A percentile compares a stretch with the other conserved stretches of the same genome.
These are phyloP conservation scores for Drosophila mauritiana DNA, from an alignment of 1,140 invertebrate species.

Conservation along the genomic window DNA sequence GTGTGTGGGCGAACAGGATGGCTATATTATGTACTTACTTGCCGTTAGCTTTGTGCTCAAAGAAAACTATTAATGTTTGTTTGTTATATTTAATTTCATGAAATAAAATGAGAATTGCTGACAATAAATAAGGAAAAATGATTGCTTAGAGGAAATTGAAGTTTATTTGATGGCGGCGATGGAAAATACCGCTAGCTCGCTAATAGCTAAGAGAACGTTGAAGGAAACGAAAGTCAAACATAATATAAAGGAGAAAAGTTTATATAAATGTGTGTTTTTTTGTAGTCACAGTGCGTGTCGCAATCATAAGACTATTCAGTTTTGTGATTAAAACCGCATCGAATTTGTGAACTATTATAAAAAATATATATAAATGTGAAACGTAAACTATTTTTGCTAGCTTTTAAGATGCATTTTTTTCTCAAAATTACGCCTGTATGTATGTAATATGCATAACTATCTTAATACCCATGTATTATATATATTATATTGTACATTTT, in stretches of 20 bases:
- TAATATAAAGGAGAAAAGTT: conserved; percentile 12
- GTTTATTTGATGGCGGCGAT: conserved; percentile 12
- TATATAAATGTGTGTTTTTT: conserved; percentile 21
- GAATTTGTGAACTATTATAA: conserved; percentile 24
- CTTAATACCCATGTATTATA: conserved; percentile 19
- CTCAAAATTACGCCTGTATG: conserved; percentile 29
- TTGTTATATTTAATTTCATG: conserved; percentile 14
- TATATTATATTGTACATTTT: conserved; percentile 17
- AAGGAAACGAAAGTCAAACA: neutral
- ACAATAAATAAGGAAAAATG: conserved; percentile 59
- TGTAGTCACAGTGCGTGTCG: conserved; percentile 16
- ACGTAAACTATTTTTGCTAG: conserved; percentile 59
- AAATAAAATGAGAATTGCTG: conserved; percentile 63
- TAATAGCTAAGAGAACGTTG: conserved; percentile 10
- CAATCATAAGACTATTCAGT: conserved; percentile 11
- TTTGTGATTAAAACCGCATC: conserved; percentile 20
- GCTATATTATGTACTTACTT: conserved; percentile 52
- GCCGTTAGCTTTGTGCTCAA: conserved; percentile 41
- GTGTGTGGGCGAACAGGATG: conserved; percentile 7
- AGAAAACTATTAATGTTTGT: conserved; percentile 4
- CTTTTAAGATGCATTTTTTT: conserved; percentile 43
- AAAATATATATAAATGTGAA: conserved; percentile 29
- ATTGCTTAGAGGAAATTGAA: conserved; percentile 12
- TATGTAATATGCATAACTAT: conserved; percentile 24
- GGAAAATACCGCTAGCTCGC: conserved; percentile 17